Conservation (phyloP, 2,888 invertebrate genomes). For the Papilio protenor region DNA sequence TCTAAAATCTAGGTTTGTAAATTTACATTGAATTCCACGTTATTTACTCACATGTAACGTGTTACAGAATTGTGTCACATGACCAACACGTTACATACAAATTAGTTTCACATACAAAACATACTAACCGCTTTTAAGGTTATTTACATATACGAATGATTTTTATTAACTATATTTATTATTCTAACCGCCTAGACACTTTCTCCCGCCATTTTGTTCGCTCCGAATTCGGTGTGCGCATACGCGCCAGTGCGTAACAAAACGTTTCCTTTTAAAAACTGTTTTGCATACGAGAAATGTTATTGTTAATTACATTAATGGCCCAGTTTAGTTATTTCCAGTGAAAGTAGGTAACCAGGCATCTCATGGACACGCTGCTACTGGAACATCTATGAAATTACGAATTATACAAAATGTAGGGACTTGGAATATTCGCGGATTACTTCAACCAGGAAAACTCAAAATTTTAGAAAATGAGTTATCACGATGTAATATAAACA, state of each 20-base stretch:
- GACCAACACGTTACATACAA: constrained; percentile 21
- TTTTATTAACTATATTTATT: constrained; percentile 44
- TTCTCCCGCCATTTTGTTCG: constrained; percentile 55
- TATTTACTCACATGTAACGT: constrained; percentile 20
- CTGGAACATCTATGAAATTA: no score
- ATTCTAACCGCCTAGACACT: constrained; percentile 55
- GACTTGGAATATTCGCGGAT: no score
- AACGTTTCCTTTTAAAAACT: constrained; percentile 53
- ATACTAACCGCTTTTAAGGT: constrained; percentile 35
- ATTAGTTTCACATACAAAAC: constrained; percentile 11
- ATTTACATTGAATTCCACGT: constrained; percentile 23
- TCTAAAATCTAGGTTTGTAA: constrained; percentile 6
- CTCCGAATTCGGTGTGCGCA: constrained; percentile 50
- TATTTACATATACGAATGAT: constrained; percentile 17
- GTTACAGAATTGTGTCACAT: constrained; percentile 34
- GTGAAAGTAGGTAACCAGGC: no score
- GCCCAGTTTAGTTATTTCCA: not conserved
- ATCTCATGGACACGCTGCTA: no score
- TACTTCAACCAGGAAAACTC: no score
- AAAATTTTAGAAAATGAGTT: no score
- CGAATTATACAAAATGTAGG: no score
- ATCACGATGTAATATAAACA: no score
- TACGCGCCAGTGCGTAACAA: constrained; percentile 48
- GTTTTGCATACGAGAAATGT: constrained; percentile 51
- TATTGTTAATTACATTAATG: constrained; percentile 24